Percentiles rank a stretch among this genome's conserved stretches.
These are phyloP conservation scores for Chloroceryle amazona DNA, from an alignment of 2,797 vertebrate species.

Conservation along the genomic window DNA sequence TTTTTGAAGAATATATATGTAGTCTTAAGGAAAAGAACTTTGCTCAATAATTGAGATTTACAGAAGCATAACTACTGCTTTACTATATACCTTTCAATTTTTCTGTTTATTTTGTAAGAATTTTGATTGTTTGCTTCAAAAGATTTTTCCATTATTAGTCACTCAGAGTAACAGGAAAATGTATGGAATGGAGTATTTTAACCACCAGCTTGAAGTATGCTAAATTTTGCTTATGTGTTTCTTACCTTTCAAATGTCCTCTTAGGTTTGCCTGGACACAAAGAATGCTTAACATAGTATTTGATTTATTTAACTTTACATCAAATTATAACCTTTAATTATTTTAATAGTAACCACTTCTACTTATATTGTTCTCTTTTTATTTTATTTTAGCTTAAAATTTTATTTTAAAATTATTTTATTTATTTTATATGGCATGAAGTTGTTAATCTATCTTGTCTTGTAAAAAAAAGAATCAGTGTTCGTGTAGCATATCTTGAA, in stretches of 20 bases:
- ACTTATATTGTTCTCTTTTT: fast-evolving
- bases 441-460: background rate
- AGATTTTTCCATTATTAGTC: background rate
- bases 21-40: background rate
- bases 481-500: background rate
- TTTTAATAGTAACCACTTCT: background rate
- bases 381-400: background rate
- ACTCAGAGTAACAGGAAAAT: background rate
- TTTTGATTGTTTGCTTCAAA: background rate
- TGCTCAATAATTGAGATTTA: background rate
- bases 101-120: background rate
- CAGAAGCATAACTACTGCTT: background rate
- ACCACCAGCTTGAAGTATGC: background rate
- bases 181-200: background rate
- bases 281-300: background rate
- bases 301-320: background rate
- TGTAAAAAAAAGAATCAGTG: background rate
- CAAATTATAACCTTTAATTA: background rate
- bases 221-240: background rate
- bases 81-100: background rate
- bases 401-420: background rate
- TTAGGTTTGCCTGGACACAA: background rate
- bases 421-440: background rate
- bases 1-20: background rate
- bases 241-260: background rate